These are phyloP conservation scores for Timandra comae DNA, from an alignment of 2,888 invertebrate genomes.

Conservation along the genomic window DNA sequence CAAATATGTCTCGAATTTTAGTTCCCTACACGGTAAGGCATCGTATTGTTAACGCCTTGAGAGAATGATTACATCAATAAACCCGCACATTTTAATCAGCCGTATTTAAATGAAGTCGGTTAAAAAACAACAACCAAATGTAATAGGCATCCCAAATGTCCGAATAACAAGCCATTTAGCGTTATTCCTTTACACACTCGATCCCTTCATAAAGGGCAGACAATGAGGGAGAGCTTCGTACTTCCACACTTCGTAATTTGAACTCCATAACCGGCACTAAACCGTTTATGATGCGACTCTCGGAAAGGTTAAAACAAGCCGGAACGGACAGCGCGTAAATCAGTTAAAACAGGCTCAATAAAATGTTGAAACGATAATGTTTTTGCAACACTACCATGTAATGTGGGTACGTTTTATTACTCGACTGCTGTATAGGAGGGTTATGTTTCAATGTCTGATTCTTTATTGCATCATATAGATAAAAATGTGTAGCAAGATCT, in stretches of 20 bases:
- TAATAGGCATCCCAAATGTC: conserved; percentile 66
- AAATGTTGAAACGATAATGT: conserved; percentile 47
- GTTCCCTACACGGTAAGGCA: too few relatives aligned
- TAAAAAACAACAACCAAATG: conserved; percentile 48
- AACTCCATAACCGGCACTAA: conserved; percentile 65
- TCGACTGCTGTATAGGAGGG: too few relatives aligned
- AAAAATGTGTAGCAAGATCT: too few relatives aligned
- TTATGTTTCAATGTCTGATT: too few relatives aligned
- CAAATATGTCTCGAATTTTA: too few relatives aligned
- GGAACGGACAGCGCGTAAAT: conserved; percentile 56
- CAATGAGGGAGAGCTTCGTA: conserved; percentile 58
- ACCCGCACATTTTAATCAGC: too few relatives aligned
- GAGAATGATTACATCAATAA: too few relatives aligned
- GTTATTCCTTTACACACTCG: conserved; percentile 60
- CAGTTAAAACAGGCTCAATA: conserved; percentile 48
- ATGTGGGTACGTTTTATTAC: conserved; percentile 30
- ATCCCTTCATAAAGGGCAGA: conserved; percentile 65
- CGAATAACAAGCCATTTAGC: conserved; percentile 61
- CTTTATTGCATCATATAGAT: too few relatives aligned
- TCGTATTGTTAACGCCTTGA: too few relatives aligned
- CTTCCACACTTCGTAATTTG: conserved; percentile 66
- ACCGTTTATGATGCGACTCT: conserved; percentile 68
- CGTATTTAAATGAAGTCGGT: too few relatives aligned
- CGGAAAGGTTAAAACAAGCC: conserved; percentile 63
- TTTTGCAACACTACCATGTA: conserved; percentile 32